Percentiles rank a stretch among this genome's conserved stretches.
Conservation (phyloP, 2,797 vertebrate species). For the Pyrocephalus nanus region DNA sequence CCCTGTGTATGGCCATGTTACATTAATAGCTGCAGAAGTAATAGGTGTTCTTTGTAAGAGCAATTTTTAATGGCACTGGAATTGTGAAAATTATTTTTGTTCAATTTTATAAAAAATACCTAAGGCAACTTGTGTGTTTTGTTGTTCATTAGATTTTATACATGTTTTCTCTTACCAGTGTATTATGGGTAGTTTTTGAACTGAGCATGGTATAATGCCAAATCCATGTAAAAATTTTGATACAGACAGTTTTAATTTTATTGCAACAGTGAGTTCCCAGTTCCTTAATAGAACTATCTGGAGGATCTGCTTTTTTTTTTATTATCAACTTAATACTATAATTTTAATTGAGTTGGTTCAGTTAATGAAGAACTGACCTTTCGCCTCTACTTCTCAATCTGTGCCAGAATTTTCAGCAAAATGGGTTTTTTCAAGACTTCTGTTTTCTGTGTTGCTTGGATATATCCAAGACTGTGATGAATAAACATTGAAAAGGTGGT, state of each 20-base stretch:
- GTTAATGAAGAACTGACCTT: conserved; percentile 53
- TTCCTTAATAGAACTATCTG: neutral
- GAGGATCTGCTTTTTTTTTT: conserved; percentile 58
- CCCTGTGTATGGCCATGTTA: neutral
- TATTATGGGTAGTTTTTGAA: neutral
- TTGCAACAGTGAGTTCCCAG: neutral
- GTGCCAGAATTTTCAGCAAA: neutral
- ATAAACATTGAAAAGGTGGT: neutral
- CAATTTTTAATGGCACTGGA: neutral
- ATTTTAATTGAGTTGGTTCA: conserved; percentile 56
- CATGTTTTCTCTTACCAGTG: neutral
- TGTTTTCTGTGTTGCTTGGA: neutral
- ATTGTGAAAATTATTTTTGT: neutral
- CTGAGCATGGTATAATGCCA: neutral
- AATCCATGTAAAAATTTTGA: neutral
- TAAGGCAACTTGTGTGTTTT: neutral
- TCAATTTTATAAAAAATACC: neutral
- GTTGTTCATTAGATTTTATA: neutral
- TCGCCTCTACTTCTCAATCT: neutral
- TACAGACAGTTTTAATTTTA: neutral
- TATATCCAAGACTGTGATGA: neutral
- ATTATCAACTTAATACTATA: conserved; percentile 11
- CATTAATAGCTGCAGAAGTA: neutral
- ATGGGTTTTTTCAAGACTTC: neutral
- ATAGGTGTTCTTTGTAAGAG: neutral